Base-by-base conservation (phyloP, 1,140 invertebrate genomes). In the Dolichoris vasculosae region DNA sequence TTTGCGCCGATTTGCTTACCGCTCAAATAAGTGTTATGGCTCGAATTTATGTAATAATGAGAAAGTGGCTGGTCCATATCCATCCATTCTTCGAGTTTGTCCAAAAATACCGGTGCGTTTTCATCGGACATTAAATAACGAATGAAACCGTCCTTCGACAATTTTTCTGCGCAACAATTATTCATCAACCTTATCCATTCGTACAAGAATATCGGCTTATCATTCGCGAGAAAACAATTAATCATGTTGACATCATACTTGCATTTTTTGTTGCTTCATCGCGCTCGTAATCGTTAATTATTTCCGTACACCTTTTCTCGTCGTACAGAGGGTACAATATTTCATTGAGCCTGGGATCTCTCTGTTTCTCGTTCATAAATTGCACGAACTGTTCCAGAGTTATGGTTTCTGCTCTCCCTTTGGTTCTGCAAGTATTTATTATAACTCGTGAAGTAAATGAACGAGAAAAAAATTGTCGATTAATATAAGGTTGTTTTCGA, bases 11-110 rank as follows among this genome's bases (percentile, higher is more conserved):
- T 98, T 93, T 99, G 99, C 88, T 98, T 94, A 2, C 99, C 99
- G 38, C 96, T 97, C 51, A 99, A 95, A 93, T 99, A 99, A 15
- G 99, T 99, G 92, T 99, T 99, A 93, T 99, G 99, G 77, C 98
- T 99, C 43, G 98, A 99, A 94, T 99, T 99, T 88, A 99, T 99
- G 92, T 99, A 99, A 94, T 99, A 99, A 92, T 99, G 99, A 55
- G 97, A 95, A 35, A 99, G 91, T 0, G 99, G 98, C 91, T 99
- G 98, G 90, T 99, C 99, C 99, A 99, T 99, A 87, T 99, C 99
- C 97, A 97, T 99, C 92, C 99, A 99, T 86, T 98, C 97, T 89
- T 99, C 99, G 75, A 99, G 94, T n/a, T 98, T 95, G 92, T 99
- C 99, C 80, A 99, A 94, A 94, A 99, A 99, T 67, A 99, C 98